These are phyloP conservation scores for Phorcus lineatus DNA, from an alignment of 2,888 invertebrate genomes.

Conservation along the genomic window DNA sequence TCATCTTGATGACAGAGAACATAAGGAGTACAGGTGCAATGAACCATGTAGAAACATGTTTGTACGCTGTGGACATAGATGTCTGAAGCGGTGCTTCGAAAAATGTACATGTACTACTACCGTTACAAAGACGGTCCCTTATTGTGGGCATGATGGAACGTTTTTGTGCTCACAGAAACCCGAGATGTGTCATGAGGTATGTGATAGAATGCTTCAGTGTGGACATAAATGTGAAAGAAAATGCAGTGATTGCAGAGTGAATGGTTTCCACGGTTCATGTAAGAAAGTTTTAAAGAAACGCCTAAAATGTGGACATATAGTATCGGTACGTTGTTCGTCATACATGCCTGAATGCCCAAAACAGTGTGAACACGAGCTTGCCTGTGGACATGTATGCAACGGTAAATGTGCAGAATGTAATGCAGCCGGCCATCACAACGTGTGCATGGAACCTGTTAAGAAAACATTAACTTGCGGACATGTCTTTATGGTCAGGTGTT, in stretches of 20 bases:
- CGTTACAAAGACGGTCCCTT: slow-evolving; percentile 53
- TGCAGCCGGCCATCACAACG: slow-evolving; percentile 62
- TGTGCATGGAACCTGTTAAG: slow-evolving; percentile 60
- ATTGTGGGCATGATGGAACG: slow-evolving; percentile 61
- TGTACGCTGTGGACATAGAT: slow-evolving; percentile 59
- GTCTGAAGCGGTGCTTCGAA: slow-evolving; percentile 72
- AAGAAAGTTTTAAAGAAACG: slow-evolving; percentile 15
- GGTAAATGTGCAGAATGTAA: slow-evolving; percentile 33
- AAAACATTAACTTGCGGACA: slow-evolving; percentile 74
- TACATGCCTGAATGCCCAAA: slow-evolving; percentile 67
- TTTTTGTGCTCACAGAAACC: slow-evolving; percentile 55
- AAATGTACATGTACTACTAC: slow-evolving; percentile 51
- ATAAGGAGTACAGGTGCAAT: slow-evolving; percentile 52
- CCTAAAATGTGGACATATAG: slow-evolving; percentile 35
- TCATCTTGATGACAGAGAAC: slow-evolving; percentile 43
- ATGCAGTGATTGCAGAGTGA: slow-evolving; percentile 79
- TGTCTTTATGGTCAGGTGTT: not conserved
- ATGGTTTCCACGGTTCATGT: slow-evolving; percentile 78
- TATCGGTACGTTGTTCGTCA: slow-evolving; percentile 73
- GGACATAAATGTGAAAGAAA: slow-evolving; percentile 67
- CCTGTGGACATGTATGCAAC: not conserved
- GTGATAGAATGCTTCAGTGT: slow-evolving; percentile 77
- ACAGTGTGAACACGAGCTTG: not conserved
- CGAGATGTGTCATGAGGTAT: slow-evolving; percentile 70
- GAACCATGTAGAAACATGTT: slow-evolving; percentile 43